These are phyloP conservation scores for Sebastes flavidus DNA, from an alignment of 2,797 vertebrate genomes.

Conservation along the genomic window DNA sequence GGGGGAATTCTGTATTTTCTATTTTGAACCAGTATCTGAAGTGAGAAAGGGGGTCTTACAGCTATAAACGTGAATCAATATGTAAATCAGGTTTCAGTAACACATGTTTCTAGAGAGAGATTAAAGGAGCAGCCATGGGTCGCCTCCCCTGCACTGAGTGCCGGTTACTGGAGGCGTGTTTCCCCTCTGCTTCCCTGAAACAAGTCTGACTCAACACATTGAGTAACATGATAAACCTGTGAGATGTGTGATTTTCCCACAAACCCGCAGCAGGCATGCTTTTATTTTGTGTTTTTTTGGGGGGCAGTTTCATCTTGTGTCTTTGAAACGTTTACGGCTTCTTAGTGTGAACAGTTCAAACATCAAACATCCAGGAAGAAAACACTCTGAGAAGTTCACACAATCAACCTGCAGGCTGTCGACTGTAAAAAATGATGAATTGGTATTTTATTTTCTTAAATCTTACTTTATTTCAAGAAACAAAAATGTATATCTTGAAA, in stretches of 20 bases:
- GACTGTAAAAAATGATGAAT: conserved; percentile 28
- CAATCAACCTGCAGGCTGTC: neutral
- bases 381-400: neutral
- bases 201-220: conserved; percentile 63
- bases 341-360: neutral
- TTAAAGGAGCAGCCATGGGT: neutral
- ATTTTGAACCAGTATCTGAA: neutral
- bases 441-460: too few relatives aligned
- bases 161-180: conserved; percentile 52
- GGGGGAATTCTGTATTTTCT: neutral
- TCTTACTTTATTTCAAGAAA: neutral
- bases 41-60: neutral
- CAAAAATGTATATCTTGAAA: too few relatives aligned
- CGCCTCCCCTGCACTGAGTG: conserved; percentile 8
- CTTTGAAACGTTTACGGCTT: neutral
- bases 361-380: conserved; percentile 30
- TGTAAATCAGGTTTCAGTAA: neutral
- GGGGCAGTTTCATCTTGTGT: conserved; percentile 15
- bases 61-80: neutral
- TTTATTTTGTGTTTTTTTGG: neutral
- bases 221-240: conserved; percentile 29
- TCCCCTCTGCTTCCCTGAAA: conserved; percentile 68
- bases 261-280: neutral
- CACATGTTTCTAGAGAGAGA: conserved; percentile 9
- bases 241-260: conserved; percentile 61